phyloP scores from a whole-genome alignment of 2,113 vertebrate species.

The Merops nubicus region DNA sequence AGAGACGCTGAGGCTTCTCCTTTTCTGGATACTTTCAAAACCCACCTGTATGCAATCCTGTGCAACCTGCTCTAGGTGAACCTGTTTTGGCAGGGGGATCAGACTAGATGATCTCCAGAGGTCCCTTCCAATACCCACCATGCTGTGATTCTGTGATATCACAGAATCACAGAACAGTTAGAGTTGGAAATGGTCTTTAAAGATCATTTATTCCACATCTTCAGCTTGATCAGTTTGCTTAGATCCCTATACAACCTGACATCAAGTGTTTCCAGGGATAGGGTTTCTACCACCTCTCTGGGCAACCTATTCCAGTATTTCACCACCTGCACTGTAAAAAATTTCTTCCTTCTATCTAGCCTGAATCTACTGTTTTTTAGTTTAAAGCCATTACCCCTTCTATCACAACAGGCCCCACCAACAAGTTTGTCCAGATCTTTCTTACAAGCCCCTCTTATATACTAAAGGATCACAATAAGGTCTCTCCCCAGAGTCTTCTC shows the following conservation, averaged over 20 bases:
- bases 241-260: accelerated
- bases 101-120: too few relatives aligned
- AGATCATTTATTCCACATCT: not conserved
- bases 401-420: not conserved
- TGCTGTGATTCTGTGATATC: not conserved
- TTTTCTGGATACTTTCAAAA: too few relatives aligned
- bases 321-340: not conserved
- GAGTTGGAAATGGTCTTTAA: too few relatives aligned
- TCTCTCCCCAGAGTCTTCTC: too few relatives aligned
- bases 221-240: not conserved
- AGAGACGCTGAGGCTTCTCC: too few relatives aligned
- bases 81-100: too few relatives aligned
- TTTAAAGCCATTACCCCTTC: not conserved
- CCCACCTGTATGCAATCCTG: too few relatives aligned
- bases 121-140: too few relatives aligned
- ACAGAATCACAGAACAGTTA: not conserved
- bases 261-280: not conserved
- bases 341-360: too few relatives aligned
- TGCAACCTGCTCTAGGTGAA: too few relatives aligned
- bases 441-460: not conserved
- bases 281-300: not conserved
- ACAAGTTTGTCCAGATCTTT: not conserved
- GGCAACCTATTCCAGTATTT: not conserved
- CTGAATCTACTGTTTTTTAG: not conserved
- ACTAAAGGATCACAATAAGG: not conserved